These are phyloP conservation scores for Charaxes varanes DNA, from an alignment of 1,140 invertebrate genomes.

Conservation along the genomic window DNA sequence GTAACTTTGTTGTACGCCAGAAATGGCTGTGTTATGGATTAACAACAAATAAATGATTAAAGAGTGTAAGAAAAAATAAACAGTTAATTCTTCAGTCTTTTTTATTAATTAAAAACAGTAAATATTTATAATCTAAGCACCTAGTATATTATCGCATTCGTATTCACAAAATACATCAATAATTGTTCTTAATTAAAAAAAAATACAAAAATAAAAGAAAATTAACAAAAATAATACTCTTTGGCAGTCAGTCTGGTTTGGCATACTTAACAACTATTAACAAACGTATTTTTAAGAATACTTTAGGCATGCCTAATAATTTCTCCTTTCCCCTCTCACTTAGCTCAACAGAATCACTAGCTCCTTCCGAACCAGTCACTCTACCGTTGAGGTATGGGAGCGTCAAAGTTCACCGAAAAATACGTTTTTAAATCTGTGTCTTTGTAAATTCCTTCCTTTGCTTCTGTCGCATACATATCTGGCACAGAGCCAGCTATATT, in stretches of 20 bases:
- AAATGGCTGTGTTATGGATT: too few species aligned
- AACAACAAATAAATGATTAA: too few species aligned
- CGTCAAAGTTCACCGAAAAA: conserved; percentile 45
- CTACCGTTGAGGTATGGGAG: too few species aligned
- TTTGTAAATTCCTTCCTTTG: conserved; percentile 26
- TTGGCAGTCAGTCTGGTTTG: conserved; percentile 46
- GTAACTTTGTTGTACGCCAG: too few species aligned
- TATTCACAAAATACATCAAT: conserved; percentile 4
- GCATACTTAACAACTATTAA: conserved; percentile 22
- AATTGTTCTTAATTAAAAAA: neutral
- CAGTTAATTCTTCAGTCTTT: conserved; percentile 14
- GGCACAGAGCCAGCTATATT: conserved; percentile 18
- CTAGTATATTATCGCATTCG: conserved; percentile 14
- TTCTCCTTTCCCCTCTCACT: too few species aligned
- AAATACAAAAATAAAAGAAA: conserved; percentile 7
- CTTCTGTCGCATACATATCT: conserved; percentile 22
- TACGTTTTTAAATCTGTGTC: conserved; percentile 51
- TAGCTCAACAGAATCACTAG: too few species aligned
- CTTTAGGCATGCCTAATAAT: too few species aligned
- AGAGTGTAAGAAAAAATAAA: too few species aligned
- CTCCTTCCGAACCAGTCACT: too few species aligned
- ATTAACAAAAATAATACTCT: conserved; percentile 51
- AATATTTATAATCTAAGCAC: conserved; percentile 20
- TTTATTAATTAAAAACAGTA: conserved; percentile 22
- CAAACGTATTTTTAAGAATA: too few species aligned